These are phyloP conservation scores for Ips nitidus DNA, from an alignment of 1,140 invertebrate genomes.

Conservation along the genomic window DNA sequence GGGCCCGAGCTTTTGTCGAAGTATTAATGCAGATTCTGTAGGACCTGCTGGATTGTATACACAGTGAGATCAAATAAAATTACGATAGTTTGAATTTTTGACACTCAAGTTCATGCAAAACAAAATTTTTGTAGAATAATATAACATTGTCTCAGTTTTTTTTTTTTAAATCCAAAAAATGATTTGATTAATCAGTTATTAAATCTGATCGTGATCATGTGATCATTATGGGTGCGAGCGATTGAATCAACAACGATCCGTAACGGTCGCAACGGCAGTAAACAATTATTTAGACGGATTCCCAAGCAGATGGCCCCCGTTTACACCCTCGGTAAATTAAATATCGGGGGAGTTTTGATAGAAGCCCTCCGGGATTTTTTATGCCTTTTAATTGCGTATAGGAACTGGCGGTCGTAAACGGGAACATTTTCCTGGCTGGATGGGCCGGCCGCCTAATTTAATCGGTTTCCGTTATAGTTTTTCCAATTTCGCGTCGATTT, in stretches of 20 bases:
- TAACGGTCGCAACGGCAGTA: constrained; percentile 29
- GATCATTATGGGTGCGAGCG: background rate
- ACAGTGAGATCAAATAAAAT: no score
- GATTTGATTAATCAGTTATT: no score
- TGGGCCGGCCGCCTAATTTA: constrained; percentile 18
- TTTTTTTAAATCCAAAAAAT: no score
- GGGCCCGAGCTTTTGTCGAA: no score
- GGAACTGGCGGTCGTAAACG: constrained; percentile 29
- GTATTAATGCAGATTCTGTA: no score
- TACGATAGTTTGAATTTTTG: no score
- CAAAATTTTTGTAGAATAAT: no score
- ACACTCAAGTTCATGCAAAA: no score
- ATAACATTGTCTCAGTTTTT: no score
- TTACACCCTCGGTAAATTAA: constrained; percentile 37
- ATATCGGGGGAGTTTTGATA: constrained; percentile 37
- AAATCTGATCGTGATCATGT: no score
- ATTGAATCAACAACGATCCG: constrained; percentile 17
- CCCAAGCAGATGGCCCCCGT: constrained; percentile 30
- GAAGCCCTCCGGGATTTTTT: constrained; percentile 36
- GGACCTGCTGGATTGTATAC: no score
- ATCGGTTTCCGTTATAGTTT: constrained; percentile 31
- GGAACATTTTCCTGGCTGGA: constrained; percentile 26
- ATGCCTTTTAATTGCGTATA: constrained; percentile 30
- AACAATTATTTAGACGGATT: constrained; percentile 33
- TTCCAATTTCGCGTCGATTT: constrained; percentile 22